Percentiles rank a stretch among this genome's conserved stretches.
Conservation (phyloP, 2,113 vertebrate genomes). For the Hipposideros armiger region DNA sequence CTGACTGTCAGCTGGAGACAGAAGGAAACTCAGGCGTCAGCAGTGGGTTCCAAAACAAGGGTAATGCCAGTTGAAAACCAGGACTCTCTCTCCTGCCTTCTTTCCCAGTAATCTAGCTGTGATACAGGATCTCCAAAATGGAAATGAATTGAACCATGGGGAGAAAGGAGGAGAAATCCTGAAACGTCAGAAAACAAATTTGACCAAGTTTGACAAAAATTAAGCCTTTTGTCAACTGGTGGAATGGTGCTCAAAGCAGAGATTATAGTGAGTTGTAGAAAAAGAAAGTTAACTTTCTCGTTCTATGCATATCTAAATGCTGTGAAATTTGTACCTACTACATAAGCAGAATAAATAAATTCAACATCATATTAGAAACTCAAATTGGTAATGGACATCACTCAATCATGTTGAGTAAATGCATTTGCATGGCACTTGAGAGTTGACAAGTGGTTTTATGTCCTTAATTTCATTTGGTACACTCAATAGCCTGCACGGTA, state of each 20-base stretch:
- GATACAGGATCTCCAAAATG: neutral
- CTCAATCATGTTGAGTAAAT: neutral
- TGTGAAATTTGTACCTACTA: neutral
- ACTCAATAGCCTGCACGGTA: neutral
- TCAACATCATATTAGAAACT: neutral
- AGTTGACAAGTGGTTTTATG: neutral
- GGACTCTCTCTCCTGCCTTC: neutral
- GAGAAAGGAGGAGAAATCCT: neutral
- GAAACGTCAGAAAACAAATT: constrained; percentile 19
- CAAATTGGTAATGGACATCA: neutral
- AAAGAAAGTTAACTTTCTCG: neutral
- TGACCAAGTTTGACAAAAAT: neutral
- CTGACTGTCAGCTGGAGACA: fast-evolving
- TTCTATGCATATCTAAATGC: neutral
- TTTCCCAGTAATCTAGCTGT: neutral
- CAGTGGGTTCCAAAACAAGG: neutral
- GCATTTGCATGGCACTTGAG: neutral
- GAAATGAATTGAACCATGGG: neutral
- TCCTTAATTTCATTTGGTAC: constrained; percentile 42
- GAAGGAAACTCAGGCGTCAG: neutral
- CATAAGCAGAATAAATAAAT: constrained; percentile 3
- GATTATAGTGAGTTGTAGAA: neutral
- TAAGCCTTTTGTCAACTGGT: neutral
- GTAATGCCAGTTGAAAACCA: fast-evolving
- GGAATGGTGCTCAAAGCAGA: neutral